Base-by-base conservation (phyloP, 1,140 invertebrate genomes). In the Pseudomyrmex cubaensis region DNA sequence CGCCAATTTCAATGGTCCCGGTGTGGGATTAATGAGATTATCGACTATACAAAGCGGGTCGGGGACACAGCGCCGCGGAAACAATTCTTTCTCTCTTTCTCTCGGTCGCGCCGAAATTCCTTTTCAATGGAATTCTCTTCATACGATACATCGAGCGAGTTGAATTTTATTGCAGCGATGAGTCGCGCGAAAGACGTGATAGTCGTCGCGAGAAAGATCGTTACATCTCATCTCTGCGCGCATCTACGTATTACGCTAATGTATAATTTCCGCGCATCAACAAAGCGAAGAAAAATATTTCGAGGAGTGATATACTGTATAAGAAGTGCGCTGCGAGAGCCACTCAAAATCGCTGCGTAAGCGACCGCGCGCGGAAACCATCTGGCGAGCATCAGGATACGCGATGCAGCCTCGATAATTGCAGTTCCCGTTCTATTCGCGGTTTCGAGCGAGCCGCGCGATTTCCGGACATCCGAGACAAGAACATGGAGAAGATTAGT, bases 1-100 rank as follows among this genome's bases (percentile, higher is more conserved):
- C 10, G n/a, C 12, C 69, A 67, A 78, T 66, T 67, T 46, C 9
- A 56, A 46, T 46, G 15, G 17, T 17, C 22, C 48, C 35, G 22
- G 9, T 67, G 13, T 67, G 56, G 56, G 74, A 83, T 87, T 83
- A 78, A 87, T 89, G 50, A 13, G 80, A 85, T 87, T 87, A 67
- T 63, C 63, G 83, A 78, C 72, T 48, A 57, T 48, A 57, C 85
- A 61, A 93, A 93, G 80, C 85, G 84, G 89, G 92, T 93, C 92
- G 91, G 91, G 91, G 92, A 92, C 90, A 88, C 50, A 35, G 35
- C 44, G 84, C 88, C 84, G 82, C 85, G 50, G 50, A 61, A 85
- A 59, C 63, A 52, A 48, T 10, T n/a, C 56, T 75, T 85, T 83
- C 13, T 74, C 25, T 22, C 0, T 56, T 15, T 22, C 52, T 48